Base-by-base conservation (phyloP, 1,140 invertebrate genomes). In the Paracyclopina nana region DNA sequence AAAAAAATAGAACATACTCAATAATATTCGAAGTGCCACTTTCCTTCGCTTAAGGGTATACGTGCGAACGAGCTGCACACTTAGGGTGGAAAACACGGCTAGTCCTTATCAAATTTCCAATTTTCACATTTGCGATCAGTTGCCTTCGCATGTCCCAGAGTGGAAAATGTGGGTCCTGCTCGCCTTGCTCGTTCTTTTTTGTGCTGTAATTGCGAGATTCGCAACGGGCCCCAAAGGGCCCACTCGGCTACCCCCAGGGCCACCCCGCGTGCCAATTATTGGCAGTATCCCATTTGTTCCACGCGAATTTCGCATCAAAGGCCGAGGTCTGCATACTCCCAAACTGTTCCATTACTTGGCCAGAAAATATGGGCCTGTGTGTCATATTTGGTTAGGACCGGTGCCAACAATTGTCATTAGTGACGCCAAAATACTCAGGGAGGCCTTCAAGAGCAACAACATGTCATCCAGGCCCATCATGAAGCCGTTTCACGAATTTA, bases 261-360 rank as follows among this genome's bases (percentile, higher is more conserved):
- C 27, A 12, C 25, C 25, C 14, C 14, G 14, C 22, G 14, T 48
- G 27, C 45, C 45, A 11, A 20, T 48, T 5, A 16, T 48, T 16
- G 45, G 45, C 2, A 48, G 45, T 20, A 48, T 48, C 30, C 45
- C 45, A 14, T 48, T 48, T 27, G 20, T 48, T 11, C 45, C 45
- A 11, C 27, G 30, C 9, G 12, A 29, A 48, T 48, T 29, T 20
- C 25, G 45, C 11, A 14, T 16, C 8, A 14, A 48, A 14, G 45
- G 45, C n/a, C 16, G 16, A 14, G n/a, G n/a, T n/a, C 16, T 48
- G n/a, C 45, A 48, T 22, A 48, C 30, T 27, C 45, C 45, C 27
- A 48, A 48, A 25, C 28, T 48, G n/a, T 27, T 48, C n/a, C 25
- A 48, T 12, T 14, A 48, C 22, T 20, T 48, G 24, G 28, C 45